These are phyloP conservation scores for Bemisia tabaci DNA, from an alignment of 1,140 invertebrate genomes.

Conservation along the genomic window DNA sequence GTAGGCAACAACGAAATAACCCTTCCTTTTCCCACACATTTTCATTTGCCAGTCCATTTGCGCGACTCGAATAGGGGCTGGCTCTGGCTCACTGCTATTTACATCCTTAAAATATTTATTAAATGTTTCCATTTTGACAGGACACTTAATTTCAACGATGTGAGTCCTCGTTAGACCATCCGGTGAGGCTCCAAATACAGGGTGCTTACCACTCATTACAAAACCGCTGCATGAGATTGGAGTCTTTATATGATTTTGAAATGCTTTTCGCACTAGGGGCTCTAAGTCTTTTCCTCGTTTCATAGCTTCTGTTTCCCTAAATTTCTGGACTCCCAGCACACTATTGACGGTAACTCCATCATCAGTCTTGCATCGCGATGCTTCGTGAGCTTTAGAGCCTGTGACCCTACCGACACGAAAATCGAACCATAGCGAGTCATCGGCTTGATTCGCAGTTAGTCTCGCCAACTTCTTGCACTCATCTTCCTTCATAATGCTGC, in stretches of 20 bases:
- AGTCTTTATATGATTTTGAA: constrained; percentile 7
- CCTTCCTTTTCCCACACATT: constrained; percentile 29
- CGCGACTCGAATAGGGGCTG: constrained; percentile 31
- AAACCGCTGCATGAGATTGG: constrained; percentile 18
- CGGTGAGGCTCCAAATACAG: constrained; percentile 30
- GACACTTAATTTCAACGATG: constrained; percentile 36
- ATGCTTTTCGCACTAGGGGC: constrained; percentile 1
- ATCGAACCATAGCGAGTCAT: constrained; percentile 17
- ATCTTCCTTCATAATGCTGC: too few relatives aligned
- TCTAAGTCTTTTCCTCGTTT: constrained; percentile 4
- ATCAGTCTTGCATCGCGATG: constrained; percentile 12
- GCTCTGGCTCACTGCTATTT: constrained; percentile 29
- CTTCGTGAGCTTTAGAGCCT: constrained; percentile 23
- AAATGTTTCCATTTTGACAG: constrained; percentile 29
- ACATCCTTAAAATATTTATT: constrained; percentile 27
- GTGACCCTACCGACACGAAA: constrained; percentile 26
- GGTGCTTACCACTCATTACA: constrained; percentile 17
- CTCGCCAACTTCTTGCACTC: too few relatives aligned
- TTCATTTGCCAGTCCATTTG: constrained; percentile 38
- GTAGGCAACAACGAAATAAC: constrained; percentile 26
- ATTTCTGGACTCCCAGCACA: not conserved
- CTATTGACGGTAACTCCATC: not conserved
- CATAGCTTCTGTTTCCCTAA: not conserved
- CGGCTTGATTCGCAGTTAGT: constrained; percentile 9
- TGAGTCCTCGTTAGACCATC: constrained; percentile 33